A percentile compares a stretch with the other conserved stretches of the same genome.
phyloP scores from a whole-genome alignment of 2,888 invertebrate species.

The Amblyjoppa fuscipennis region DNA sequence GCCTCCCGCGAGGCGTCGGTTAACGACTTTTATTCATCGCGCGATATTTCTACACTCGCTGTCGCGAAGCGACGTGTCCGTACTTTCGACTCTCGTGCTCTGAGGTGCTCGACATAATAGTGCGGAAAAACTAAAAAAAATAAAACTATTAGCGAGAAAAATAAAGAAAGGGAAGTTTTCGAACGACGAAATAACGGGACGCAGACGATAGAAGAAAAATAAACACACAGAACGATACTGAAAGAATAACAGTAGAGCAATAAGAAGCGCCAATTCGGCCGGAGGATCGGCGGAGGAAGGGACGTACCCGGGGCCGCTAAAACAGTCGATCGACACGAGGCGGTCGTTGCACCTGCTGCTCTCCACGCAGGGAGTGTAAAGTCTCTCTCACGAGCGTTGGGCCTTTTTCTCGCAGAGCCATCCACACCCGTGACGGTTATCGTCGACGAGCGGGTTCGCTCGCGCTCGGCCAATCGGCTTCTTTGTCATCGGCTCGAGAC shows the following conservation, averaged over 20 bases:
- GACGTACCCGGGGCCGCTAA: background rate
- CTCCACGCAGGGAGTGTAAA: background rate
- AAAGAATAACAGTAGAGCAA: background rate
- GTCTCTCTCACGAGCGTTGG: background rate
- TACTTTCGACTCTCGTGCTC: background rate
- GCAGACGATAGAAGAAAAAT: background rate
- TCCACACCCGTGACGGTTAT: slow-evolving; percentile 24
- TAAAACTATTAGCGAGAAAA: background rate
- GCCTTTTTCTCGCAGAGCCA: background rate
- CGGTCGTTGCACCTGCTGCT: slow-evolving; percentile 47
- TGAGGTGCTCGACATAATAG: background rate
- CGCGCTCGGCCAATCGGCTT: slow-evolving; percentile 2
- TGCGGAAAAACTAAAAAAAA: background rate
- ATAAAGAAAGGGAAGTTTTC: background rate
- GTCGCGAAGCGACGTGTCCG: background rate
- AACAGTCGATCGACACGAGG: slow-evolving; percentile 15
- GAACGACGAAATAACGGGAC: background rate
- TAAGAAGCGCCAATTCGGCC: background rate
- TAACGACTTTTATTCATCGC: slow-evolving; percentile 36
- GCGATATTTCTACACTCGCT: background rate
- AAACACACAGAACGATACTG: slow-evolving; percentile 1
- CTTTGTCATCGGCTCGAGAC: slow-evolving; percentile 3
- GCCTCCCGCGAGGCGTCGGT: slow-evolving; percentile 62
- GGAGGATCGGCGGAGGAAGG: background rate
- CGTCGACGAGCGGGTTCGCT: background rate